Evolutionary conservation across 1,140 invertebrate genomes (phyloP), one percentile per base, ranked within the genome.

Genomic region (Ctenoplectra terminalis): DNA sequence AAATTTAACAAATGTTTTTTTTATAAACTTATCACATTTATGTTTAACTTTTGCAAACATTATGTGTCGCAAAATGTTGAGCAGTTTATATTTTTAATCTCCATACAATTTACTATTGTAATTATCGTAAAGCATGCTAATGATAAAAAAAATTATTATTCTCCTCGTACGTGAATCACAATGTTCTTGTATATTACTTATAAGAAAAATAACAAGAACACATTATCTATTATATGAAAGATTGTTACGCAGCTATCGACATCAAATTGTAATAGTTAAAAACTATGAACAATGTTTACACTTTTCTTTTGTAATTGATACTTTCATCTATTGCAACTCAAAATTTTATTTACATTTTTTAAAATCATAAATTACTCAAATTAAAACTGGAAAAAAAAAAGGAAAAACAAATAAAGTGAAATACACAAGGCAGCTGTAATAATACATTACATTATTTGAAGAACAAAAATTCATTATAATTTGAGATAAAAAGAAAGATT

Each of bases 21-120:
- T 9, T 43, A 26, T 70, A 54, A 15, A 70, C 13, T 17, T 40
- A 70, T 54, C 23, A 70, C 67, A 58, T 58, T 43, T 29, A 20
- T 20, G 11, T 15, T 48, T 34, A 74, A 50, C 3, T 8, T 64
- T 29, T 52, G 9, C 17, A 63, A 52, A 34, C 43, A 37, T 26
- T 63, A 20, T 29, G 1, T n/a, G 26, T 54, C 17, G 11, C 20
- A 76, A 43, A 54, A 54, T 56, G 56, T 77, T 77, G 50, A 34
- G 64, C 37, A 46, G 5, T 54, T 29, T 20, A 63, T 66, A 26
- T 34, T 43, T 23, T 17, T 23, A 52, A 52, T 43, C 13, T 34
- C 17, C 17, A 34, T 7, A 23, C n/a, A 26, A 9, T 31, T 20
- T 9, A 40, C 3, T 50, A 9, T 48, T 26, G 26, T 46, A 34